phyloP scores from a whole-genome alignment of 2,113 vertebrate genomes.

The Sterrhoptilus dennistouni region DNA sequence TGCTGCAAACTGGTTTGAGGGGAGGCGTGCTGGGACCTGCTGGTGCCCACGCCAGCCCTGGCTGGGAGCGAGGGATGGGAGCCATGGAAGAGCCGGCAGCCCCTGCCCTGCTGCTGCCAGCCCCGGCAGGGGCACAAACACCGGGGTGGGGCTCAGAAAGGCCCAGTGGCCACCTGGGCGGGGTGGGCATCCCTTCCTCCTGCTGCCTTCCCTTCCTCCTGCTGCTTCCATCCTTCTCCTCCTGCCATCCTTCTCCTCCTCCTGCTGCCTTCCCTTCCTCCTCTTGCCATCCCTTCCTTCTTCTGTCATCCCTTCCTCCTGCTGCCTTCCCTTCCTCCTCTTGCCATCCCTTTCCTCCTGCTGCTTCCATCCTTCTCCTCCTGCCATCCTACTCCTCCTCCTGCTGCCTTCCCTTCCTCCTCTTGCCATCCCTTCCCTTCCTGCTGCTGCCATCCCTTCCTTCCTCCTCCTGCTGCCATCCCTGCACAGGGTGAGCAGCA shows the following conservation, averaged over 20 bases:
- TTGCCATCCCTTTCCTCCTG: neutral
- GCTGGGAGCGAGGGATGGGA: neutral
- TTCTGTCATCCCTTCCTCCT: neutral
- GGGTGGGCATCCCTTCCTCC: neutral
- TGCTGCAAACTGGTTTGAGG: neutral
- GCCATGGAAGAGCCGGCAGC: rapidly evolving
- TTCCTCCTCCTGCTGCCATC: neutral
- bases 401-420: neutral
- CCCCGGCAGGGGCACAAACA: neutral
- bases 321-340: neutral
- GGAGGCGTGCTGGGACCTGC: neutral
- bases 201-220: neutral
- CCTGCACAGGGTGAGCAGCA: rapidly evolving
- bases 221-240: neutral
- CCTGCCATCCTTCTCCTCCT: neutral
- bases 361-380: too few species aligned
- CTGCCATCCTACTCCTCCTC: neutral
- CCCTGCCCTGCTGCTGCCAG: neutral
- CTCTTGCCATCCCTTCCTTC: neutral
- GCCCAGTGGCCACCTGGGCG: rapidly evolving
- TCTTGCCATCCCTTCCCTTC: neutral
- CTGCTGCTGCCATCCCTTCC: too few species aligned
- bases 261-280: neutral
- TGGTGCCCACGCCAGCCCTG: neutral
- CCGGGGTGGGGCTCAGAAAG: rapidly evolving